phyloP scores from a whole-genome alignment of 1,140 invertebrate species.

The Monomorium pharaonis region DNA sequence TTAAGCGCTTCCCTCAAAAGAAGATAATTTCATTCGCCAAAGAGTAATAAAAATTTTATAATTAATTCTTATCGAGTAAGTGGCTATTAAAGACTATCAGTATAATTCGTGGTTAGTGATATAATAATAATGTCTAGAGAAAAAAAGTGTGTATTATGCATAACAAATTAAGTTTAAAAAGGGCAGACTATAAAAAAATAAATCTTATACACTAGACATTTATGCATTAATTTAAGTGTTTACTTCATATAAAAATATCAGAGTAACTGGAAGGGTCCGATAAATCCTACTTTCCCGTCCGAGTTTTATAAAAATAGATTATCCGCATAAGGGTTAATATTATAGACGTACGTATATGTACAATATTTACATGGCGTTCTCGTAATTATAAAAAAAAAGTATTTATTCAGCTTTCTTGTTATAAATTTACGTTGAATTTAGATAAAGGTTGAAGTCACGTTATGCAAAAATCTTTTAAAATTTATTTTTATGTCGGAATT shows the following conservation, averaged over 20 bases:
- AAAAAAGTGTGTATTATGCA: background rate
- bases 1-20: background rate
- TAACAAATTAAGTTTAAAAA: background rate
- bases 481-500: background rate
- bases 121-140: background rate
- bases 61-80: background rate
- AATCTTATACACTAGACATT: background rate
- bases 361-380: background rate
- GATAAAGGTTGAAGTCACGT: background rate
- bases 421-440: background rate
- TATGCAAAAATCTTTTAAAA: background rate
- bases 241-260: slow-evolving; percentile 8
- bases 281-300: background rate
- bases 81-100: background rate
- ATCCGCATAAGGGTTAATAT: slow-evolving; percentile 14
- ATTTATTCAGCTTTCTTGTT: background rate
- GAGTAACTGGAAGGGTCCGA: slow-evolving; percentile 6
- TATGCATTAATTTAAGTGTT: slow-evolving; percentile 22
- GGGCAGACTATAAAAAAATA: background rate
- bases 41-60: background rate
- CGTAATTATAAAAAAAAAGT: background rate
- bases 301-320: slow-evolving; percentile 39
- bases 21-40: background rate
- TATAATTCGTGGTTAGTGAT: background rate
- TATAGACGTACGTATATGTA: background rate